Evolutionary conservation across 2,113 vertebrate genomes (phyloP).

Genomic region (Calcarius ornatus): DNA sequence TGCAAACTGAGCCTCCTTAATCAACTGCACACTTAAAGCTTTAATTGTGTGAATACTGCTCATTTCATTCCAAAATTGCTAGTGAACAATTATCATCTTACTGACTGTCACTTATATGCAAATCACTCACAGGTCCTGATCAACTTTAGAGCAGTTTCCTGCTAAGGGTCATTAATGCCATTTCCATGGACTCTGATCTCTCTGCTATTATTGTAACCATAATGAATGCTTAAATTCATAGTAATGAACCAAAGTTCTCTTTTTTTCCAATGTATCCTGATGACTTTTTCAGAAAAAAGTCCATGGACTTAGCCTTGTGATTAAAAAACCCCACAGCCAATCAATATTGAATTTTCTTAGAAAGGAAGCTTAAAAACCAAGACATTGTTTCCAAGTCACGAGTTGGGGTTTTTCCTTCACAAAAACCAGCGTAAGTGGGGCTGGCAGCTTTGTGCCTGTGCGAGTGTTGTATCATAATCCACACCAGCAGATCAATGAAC

Average conservation of each 20-base stretch:
- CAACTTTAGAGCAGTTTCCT: not conserved
- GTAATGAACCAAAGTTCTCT: not conserved
- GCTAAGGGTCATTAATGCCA: not conserved
- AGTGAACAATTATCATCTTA: not conserved
- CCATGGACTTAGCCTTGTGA: not conserved
- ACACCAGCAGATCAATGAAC: slow-evolving; percentile 16
- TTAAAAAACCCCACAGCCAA: not conserved
- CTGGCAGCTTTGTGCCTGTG: not conserved
- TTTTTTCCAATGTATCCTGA: not conserved
- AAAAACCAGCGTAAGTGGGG: accelerated
- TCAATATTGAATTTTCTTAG: not conserved
- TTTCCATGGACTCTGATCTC: not conserved
- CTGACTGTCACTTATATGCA: not conserved
- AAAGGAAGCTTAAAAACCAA: not conserved
- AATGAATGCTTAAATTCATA: not conserved
- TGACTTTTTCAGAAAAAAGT: not conserved
- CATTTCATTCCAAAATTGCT: not conserved
- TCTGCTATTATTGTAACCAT: not conserved
- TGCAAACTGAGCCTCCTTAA: not conserved
- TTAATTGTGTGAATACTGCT: not conserved
- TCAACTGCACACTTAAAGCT: not conserved
- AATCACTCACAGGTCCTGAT: not conserved
- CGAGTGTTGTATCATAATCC: not conserved
- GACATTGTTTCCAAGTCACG: not conserved
- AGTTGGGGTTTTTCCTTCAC: not conserved